Percentiles rank a stretch among this genome's conserved stretches.
Evolutionary conservation across 1,140 invertebrate species (phyloP).

Genomic region (Bombyx mandarina): DNA sequence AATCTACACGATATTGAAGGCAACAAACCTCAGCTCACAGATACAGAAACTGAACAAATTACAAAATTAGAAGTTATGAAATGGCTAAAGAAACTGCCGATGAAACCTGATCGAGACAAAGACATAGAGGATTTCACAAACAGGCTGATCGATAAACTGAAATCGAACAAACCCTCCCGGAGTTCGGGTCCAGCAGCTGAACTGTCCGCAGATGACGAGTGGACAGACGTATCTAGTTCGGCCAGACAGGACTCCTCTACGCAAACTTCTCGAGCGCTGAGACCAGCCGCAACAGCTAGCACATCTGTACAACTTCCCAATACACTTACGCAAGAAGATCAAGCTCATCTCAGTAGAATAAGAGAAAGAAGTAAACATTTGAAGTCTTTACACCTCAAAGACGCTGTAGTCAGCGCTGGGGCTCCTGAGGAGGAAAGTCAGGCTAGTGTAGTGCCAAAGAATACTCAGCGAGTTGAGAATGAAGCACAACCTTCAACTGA

Average conservation of each 20-base stretch:
- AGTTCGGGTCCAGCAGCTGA: not conserved
- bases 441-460: not conserved
- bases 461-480: not conserved
- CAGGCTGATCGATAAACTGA: conserved; percentile 6
- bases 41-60: conserved; percentile 1
- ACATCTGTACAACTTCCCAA: not conserved
- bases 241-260: not conserved
- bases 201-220: not conserved
- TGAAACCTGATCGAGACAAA: conserved; percentile 2
- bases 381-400: not conserved
- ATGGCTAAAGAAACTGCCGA: conserved; percentile 8
- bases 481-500: not conserved
- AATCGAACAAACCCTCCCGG: conserved; percentile 3
- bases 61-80: conserved; percentile 5
- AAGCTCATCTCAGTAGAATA: not conserved
- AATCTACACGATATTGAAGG: conserved; percentile 9
- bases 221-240: not conserved
- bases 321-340: not conserved
- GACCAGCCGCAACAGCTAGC: not conserved
- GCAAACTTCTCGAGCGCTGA: no score
- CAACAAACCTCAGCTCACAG: not conserved
- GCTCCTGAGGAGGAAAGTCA: not conserved
- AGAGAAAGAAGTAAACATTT: not conserved
- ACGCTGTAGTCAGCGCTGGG: not conserved
- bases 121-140: not conserved